Percentiles rank a stretch among this genome's conserved stretches.
phyloP scores from a whole-genome alignment of 2,888 invertebrate genomes.

The Netelia inedita region DNA sequence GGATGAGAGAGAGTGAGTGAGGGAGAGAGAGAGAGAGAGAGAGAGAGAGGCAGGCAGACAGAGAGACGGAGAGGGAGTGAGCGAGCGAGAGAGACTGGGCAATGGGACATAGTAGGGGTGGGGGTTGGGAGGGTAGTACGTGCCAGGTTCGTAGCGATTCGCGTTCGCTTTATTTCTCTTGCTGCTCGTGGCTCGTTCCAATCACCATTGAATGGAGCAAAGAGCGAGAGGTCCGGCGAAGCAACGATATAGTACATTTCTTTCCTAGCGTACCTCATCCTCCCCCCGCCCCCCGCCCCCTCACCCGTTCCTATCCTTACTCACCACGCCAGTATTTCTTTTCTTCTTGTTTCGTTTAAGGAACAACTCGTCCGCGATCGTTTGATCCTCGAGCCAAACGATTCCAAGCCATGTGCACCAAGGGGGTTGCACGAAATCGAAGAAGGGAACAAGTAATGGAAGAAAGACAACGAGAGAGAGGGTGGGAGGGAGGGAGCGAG shows the following conservation, averaged over 20 bases:
- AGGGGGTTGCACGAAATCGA: constrained; percentile 26
- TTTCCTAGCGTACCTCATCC: constrained; percentile 29
- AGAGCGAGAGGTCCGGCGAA: constrained; percentile 34
- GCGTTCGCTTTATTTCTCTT: constrained; percentile 71
- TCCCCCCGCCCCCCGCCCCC: constrained; percentile 42
- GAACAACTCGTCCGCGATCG: constrained; percentile 61
- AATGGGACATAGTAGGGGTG: constrained; percentile 64
- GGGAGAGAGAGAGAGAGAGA: background rate
- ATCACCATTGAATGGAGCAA: constrained; percentile 70
- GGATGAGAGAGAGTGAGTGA: background rate
- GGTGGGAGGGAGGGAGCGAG: constrained; percentile 14
- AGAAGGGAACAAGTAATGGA: constrained; percentile 26
- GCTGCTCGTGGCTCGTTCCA: constrained; percentile 76
- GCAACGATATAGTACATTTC: constrained; percentile 20
- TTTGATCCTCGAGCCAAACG: constrained; percentile 70
- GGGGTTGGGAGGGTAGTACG: constrained; percentile 40
- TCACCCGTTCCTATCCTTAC: constrained; percentile 34
- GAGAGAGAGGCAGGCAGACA: constrained; percentile 5
- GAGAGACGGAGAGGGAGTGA: background rate
- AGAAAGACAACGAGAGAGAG: constrained; percentile 13
- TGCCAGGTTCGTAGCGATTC: constrained; percentile 59
- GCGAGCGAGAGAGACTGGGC: constrained; percentile 51
- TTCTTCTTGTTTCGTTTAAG: constrained; percentile 54
- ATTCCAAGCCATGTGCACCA: constrained; percentile 48
- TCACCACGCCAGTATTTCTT: constrained; percentile 23